Evolutionary conservation across 2,113 vertebrate genomes (phyloP).

Genomic region (Ceyx margarethae): DNA sequence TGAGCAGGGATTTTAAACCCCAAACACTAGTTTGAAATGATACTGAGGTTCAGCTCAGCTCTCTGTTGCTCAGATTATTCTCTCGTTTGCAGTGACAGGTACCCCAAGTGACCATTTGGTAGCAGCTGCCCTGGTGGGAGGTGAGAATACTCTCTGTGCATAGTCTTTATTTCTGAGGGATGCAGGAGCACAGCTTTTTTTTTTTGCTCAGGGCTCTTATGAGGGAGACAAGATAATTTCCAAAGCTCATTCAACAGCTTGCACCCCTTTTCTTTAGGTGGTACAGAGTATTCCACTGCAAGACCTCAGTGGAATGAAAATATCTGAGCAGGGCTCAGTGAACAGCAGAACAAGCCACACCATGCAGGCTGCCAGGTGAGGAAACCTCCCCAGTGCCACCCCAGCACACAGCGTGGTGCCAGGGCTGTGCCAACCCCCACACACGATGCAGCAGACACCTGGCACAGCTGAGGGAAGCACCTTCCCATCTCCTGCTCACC

Average conservation of each 20-base stretch:
- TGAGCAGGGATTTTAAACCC: not conserved
- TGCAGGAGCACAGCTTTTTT: not conserved
- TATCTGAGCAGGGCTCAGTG: not conserved
- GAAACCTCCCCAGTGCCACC: not conserved
- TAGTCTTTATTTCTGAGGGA: not conserved
- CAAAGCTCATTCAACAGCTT: slow-evolving; percentile 38
- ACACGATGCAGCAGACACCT: not conserved
- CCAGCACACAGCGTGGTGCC: rapidly evolving
- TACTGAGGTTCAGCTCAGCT: not conserved
- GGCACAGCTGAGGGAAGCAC: not conserved
- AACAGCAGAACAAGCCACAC: not conserved
- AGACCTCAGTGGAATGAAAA: not conserved
- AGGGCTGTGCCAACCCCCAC: not conserved
- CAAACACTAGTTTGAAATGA: not conserved
- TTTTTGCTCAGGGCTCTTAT: not conserved
- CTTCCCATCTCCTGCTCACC: not conserved
- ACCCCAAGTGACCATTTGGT: not conserved
- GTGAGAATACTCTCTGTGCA: not conserved
- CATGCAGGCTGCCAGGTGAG: not conserved
- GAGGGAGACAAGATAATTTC: not conserved
- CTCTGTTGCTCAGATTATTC: not conserved
- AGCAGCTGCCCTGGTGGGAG: not conserved
- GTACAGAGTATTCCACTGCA: not conserved
- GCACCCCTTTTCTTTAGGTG: not conserved
- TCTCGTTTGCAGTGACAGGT: not conserved